Evolutionary conservation across 1,140 invertebrate genomes (phyloP).

Genomic region (Drosophila fuyamai): DNA sequence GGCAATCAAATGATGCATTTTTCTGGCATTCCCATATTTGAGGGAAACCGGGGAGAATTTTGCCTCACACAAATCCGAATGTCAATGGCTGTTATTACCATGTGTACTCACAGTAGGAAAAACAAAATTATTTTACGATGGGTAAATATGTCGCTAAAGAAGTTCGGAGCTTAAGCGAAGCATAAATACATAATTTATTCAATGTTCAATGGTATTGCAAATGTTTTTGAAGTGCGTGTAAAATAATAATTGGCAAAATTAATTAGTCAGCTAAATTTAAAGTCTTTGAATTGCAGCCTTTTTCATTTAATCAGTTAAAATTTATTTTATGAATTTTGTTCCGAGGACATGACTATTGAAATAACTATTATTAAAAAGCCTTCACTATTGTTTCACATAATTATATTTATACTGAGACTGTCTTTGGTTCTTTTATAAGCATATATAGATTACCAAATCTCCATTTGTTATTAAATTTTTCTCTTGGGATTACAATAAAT

Average conservation of each 20-base stretch:
- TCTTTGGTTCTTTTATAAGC: too few relatives aligned
- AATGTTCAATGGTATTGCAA: neutral
- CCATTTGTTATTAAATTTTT: too few relatives aligned
- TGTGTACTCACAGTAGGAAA: conserved; percentile 6
- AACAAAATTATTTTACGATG: conserved; percentile 4
- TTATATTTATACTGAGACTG: too few relatives aligned
- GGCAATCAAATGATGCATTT: neutral
- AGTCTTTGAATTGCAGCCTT: too few relatives aligned
- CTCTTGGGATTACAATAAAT: neutral
- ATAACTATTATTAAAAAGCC: too few relatives aligned
- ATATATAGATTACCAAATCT: too few relatives aligned
- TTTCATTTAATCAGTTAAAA: too few relatives aligned
- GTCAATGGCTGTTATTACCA: conserved; percentile 23
- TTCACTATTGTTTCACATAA: too few relatives aligned
- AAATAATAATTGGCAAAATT: neutral
- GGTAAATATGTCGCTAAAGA: conserved; percentile 9
- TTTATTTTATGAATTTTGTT: too few relatives aligned
- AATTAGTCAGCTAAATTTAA: neutral
- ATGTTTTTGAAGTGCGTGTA: neutral
- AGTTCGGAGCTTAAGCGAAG: conserved; percentile 10
- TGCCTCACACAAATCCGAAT: conserved; percentile 21
- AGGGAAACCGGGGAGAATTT: neutral
- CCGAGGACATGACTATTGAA: too few relatives aligned
- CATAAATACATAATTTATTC: conserved; percentile 24
- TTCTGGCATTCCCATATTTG: neutral